Percentiles rank a stretch among this genome's conserved stretches.
Evolutionary conservation across 2,888 invertebrate genomes (phyloP).

Genomic region (Caenorhabditis sp.): DNA sequence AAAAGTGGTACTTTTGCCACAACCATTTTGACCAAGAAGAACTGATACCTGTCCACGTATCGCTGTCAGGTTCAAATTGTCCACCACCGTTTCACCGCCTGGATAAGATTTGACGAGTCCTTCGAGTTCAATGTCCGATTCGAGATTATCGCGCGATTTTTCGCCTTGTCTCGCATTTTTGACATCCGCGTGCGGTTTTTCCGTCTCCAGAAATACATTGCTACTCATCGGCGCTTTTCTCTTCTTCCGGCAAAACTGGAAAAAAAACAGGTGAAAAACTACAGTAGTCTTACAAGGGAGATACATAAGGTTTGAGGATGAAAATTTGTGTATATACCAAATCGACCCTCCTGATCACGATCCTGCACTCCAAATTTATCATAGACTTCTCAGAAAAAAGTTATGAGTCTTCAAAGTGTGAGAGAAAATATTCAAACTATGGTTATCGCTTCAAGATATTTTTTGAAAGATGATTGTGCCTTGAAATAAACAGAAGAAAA

Average conservation of each 20-base stretch:
- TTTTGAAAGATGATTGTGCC: no score
- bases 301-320: no score
- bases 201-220: not conserved
- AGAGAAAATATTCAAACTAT: no score
- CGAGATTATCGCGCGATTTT: not conserved
- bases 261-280: no score
- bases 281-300: no score
- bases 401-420: no score
- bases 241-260: not conserved
- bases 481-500: no score
- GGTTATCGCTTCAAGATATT: no score
- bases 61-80: slow-evolving; percentile 15
- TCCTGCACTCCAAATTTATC: no score
- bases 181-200: not conserved
- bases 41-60: slow-evolving; percentile 48
- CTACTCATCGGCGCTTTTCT: not conserved
- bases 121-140: not conserved
- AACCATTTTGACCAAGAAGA: slow-evolving; percentile 64
- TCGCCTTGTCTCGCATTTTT: not conserved
- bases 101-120: slow-evolving; percentile 10
- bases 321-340: no score
- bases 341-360: no score
- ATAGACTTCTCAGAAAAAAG: no score
- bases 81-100: slow-evolving; percentile 13
- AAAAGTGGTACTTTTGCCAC: slow-evolving; percentile 51